Evolutionary conservation across 2,888 invertebrate genomes (phyloP).

Genomic region (Parnassius smintheus): DNA sequence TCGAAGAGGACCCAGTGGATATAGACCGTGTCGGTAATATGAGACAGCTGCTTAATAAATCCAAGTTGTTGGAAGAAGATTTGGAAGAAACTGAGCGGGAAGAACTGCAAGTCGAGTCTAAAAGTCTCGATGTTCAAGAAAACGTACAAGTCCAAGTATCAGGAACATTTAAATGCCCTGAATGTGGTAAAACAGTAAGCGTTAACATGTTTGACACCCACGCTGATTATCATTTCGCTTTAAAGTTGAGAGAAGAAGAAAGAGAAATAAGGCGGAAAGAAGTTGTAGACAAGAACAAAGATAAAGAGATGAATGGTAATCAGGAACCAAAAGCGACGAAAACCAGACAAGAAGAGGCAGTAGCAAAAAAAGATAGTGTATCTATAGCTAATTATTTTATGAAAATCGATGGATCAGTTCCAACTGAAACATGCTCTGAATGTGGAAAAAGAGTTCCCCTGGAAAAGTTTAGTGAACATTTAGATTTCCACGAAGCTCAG

Average conservation of each 20-base stretch:
- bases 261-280: slow-evolving; percentile 54
- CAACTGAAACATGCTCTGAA: slow-evolving; percentile 82
- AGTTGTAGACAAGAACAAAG: slow-evolving; percentile 29
- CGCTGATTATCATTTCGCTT: slow-evolving; percentile 87
- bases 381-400: slow-evolving; percentile 69
- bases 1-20: slow-evolving; percentile 63
- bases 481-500: slow-evolving; percentile 92
- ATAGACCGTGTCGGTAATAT: slow-evolving; percentile 55
- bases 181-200: slow-evolving; percentile 83
- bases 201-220: slow-evolving; percentile 83
- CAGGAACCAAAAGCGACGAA: neutral
- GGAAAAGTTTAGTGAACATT: slow-evolving; percentile 86
- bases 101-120: neutral
- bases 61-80: slow-evolving; percentile 35
- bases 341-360: slow-evolving; percentile 25
- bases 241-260: slow-evolving; percentile 83
- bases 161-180: slow-evolving; percentile 75
- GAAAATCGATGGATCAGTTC: slow-evolving; percentile 59
- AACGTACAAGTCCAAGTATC: slow-evolving; percentile 27
- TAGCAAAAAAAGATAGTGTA: slow-evolving; percentile 45
- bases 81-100: slow-evolving; percentile 15
- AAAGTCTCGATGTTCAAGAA: slow-evolving; percentile 13
- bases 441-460: slow-evolving; percentile 84
- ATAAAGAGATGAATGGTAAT: slow-evolving; percentile 17
- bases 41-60: slow-evolving; percentile 54